Evolutionary conservation across 2,888 invertebrate species (phyloP), one percentile per base, ranked within the genome.

Genomic region (Eristalis intricaria): DNA sequence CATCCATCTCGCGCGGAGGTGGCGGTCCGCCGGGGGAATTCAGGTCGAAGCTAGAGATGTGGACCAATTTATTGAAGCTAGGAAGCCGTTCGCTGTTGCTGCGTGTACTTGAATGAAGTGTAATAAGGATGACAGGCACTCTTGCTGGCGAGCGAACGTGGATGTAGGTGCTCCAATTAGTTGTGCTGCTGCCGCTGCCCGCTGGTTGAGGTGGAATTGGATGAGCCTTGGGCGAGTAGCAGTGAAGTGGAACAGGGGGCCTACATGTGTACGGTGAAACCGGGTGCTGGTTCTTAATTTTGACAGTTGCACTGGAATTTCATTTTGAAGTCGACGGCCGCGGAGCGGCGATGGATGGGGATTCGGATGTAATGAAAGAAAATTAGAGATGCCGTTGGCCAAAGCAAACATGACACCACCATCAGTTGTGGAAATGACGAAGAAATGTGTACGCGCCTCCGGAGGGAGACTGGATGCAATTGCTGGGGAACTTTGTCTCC

Each of bases 101-200:
- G 32, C 61, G 29, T 23, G 56, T 80, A 70, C 73, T 81, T 78
- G 73, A 74, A 35, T 82, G 70, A 76, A 76, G 76, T 76, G 50
- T 50, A 64, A 35, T 38, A 77, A 81, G 85, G 81, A 82, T 85
- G 85, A 78, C 85, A 82, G 32, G 22, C 76, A 76, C 29, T 61
- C 69, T 61, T 11, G 26, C 58, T 15, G 68, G 22, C 35, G 60
- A 60, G 74, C 80, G 69, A 56, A 2, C 50, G 19, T 50, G 50
- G 23, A 85, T 77, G 74, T 85, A 77, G 85, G 69, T 74, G 81
- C 77, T 82, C 82, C 85, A 85, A 85, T 85, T 85, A 85, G 76
- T 77, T 81, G 63, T 40, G 40, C 58, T 38, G 35, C 38, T n/a
- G 38, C 38, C 15, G 43, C 23, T 19, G 60, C 60, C 50, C 23